Conservation (phyloP, 2,888 invertebrate species). For the Ptychoptera albimana region DNA sequence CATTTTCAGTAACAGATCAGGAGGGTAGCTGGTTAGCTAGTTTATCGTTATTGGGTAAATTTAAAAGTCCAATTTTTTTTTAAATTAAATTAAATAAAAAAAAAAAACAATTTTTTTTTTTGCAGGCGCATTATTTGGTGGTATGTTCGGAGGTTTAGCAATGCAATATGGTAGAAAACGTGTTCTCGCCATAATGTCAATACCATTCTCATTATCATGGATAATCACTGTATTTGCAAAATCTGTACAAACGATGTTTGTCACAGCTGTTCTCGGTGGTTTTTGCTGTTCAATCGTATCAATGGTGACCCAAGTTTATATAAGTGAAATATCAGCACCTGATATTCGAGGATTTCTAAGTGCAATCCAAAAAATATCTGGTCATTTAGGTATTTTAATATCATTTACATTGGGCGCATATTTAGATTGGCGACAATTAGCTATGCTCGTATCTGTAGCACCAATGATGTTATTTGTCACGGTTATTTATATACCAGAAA, state of each 20-base stretch:
- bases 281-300: slow-evolving; percentile 64
- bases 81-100: neutral
- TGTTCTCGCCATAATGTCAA: slow-evolving; percentile 51
- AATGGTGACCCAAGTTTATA: slow-evolving; percentile 69
- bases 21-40: slow-evolving; percentile 62
- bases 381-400: slow-evolving; percentile 70
- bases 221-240: slow-evolving; percentile 62
- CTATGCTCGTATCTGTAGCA: slow-evolving; percentile 61
- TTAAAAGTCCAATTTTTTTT: neutral
- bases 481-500: slow-evolving; percentile 71
- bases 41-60: slow-evolving; percentile 46
- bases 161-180: slow-evolving; percentile 54
- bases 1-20: slow-evolving; percentile 46
- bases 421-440: slow-evolving; percentile 72
- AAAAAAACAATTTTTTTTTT: neutral
- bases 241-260: slow-evolving; percentile 62
- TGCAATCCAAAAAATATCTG: slow-evolving; percentile 70
- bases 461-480: slow-evolving; percentile 61
- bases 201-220: slow-evolving; percentile 69
- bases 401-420: slow-evolving; percentile 72
- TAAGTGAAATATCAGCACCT: slow-evolving; percentile 80
- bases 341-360: slow-evolving; percentile 75
- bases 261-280: slow-evolving; percentile 72
- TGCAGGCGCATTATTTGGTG: slow-evolving; percentile 53
- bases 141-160: slow-evolving; percentile 54